These are phyloP conservation scores for Atrina japonica DNA, from an alignment of 2,888 invertebrate genomes.

Conservation along the genomic window DNA sequence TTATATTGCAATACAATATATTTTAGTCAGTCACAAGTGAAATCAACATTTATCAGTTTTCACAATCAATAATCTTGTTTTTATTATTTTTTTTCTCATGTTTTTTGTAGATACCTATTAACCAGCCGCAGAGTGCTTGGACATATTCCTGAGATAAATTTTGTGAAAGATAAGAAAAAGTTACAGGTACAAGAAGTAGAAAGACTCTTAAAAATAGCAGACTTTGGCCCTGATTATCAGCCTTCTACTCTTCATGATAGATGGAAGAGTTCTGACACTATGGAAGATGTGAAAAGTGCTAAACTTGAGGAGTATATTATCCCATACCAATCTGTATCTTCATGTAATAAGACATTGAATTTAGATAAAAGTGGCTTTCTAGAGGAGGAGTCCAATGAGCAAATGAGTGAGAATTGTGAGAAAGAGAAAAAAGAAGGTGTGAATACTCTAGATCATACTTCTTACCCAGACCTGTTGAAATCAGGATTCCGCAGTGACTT, in stretches of 20 bases:
- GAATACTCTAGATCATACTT: background rate
- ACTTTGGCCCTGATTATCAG: slow-evolving; percentile 61
- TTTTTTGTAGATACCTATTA: slow-evolving; percentile 54
- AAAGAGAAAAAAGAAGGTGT: background rate
- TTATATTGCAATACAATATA: too few species aligned
- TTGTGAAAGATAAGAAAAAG: slow-evolving; percentile 54
- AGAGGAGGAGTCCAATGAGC: background rate
- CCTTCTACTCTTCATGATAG: slow-evolving; percentile 17
- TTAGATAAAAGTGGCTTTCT: background rate
- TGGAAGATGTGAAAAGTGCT: background rate
- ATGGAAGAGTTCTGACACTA: background rate
- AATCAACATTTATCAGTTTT: background rate
- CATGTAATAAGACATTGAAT: too few species aligned
- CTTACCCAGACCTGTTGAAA: background rate
- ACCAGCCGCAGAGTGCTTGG: slow-evolving; percentile 57
- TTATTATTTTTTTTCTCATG: slow-evolving; percentile 10
- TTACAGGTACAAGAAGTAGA: slow-evolving; percentile 48
- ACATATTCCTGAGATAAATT: slow-evolving; percentile 59
- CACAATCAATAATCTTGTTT: background rate
- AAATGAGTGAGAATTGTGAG: background rate
- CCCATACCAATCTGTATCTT: too few species aligned
- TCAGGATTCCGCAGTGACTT: slow-evolving; percentile 48
- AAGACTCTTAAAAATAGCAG: slow-evolving; percentile 54
- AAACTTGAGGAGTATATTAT: background rate
- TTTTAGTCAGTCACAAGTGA: background rate